A percentile compares a stretch with the other conserved stretches of the same genome.
Evolutionary conservation across 1,140 invertebrate species (phyloP).

Genomic region (Drepana arcuata): DNA sequence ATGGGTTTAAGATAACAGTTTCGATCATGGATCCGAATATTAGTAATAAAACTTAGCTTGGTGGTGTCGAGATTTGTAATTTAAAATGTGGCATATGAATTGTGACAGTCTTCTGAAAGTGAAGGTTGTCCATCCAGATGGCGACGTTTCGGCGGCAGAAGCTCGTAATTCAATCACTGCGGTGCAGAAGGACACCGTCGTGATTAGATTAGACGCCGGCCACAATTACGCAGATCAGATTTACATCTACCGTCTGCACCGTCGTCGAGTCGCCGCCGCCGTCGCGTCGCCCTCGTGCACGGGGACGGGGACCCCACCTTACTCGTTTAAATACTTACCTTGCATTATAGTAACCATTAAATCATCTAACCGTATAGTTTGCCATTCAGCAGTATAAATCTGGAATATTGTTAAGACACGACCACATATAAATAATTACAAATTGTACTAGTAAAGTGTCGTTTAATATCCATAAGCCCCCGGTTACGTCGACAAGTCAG

Average conservation of each 20-base stretch:
- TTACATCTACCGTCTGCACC: constrained; percentile 40
- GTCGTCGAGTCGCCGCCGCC: constrained; percentile 3
- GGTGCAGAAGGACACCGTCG: constrained; percentile 49
- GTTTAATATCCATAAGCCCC: constrained; percentile 42
- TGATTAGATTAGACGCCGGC: constrained; percentile 64
- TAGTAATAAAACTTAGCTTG: too few relatives aligned
- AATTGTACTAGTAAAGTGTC: constrained; percentile 37
- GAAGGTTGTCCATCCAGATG: constrained; percentile 25
- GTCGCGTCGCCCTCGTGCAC: too few relatives aligned
- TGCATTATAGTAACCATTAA: too few relatives aligned
- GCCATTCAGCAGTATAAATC: too few relatives aligned
- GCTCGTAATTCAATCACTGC: constrained; percentile 59
- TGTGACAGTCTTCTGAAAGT: constrained; percentile 17
- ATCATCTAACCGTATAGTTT: too few relatives aligned
- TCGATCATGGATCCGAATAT: constrained; percentile 7
- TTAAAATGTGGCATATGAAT: too few relatives aligned
- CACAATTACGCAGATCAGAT: constrained; percentile 67
- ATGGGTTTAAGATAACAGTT: constrained; percentile 19
- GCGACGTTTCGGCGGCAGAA: constrained; percentile 17
- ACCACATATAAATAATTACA: constrained; percentile 32
- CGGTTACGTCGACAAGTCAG: constrained; percentile 50
- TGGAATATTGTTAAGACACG: too few relatives aligned
- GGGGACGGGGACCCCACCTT: too few relatives aligned
- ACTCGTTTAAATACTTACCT: too few relatives aligned
- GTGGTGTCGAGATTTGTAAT: too few relatives aligned